These are phyloP conservation scores for Ploceus nigricollis DNA, from an alignment of 2,113 vertebrate genomes.

Conservation along the genomic window DNA sequence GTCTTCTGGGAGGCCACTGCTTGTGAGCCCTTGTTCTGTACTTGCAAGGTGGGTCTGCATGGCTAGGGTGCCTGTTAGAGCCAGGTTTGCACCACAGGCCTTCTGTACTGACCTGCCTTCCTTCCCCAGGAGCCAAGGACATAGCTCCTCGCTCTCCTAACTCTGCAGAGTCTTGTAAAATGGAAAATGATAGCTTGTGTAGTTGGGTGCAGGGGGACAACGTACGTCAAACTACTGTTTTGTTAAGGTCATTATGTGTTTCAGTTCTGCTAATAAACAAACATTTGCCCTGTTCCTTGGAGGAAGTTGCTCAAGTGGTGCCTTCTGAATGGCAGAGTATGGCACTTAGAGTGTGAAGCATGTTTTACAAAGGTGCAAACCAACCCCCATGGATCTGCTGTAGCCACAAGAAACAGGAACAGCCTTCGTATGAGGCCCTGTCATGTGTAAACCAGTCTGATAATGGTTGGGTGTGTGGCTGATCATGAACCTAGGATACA, in stretches of 20 bases:
- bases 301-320: not conserved
- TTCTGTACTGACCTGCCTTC: not conserved
- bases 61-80: not conserved
- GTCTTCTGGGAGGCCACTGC: not conserved
- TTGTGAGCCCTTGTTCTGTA: not conserved
- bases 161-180: not conserved
- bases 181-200: not conserved
- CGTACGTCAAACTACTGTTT: fast-evolving
- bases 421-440: not conserved
- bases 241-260: not conserved
- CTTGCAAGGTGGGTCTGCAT: not conserved
- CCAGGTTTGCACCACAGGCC: not conserved
- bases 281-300: fast-evolving
- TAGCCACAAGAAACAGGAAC: not conserved
- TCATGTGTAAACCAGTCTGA: not conserved
- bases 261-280: not conserved
- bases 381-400: not conserved
- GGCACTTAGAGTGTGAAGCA: fast-evolving
- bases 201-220: not conserved
- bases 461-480: not conserved
- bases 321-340: not conserved
- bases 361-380: not conserved
- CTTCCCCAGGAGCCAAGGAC: not conserved
- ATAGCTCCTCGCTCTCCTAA: fast-evolving
- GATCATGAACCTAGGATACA: not conserved